Base-by-base conservation (phyloP, 2,113 vertebrate genomes). In the Agapornis roseicollis region DNA sequence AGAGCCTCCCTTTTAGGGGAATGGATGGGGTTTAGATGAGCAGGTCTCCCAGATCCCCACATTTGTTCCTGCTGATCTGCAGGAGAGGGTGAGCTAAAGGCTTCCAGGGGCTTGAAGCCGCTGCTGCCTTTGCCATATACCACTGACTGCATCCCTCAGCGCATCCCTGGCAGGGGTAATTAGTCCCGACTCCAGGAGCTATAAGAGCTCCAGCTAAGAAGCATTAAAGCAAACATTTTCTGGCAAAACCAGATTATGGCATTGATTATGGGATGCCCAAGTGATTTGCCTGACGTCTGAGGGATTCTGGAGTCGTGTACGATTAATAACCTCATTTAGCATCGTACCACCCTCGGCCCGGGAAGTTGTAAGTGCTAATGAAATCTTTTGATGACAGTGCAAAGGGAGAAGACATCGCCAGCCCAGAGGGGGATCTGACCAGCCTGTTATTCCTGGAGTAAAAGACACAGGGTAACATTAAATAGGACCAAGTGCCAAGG, bases 271-370 rank as follows among this genome's bases (percentile, higher is more conserved):
- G 77, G 95, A 89, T 91, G 70, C 94, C 95, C 95, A 95, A 95
- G 95, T 89, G 95, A 95, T 80, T 96, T 44, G 91, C 56, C 80
- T 94, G 89, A 78, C 25, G 47, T 94, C 89, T 90, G 91, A 93
- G 80, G 91, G 86, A 95, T 95, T 84, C 94, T 46, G 60, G 89
- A 93, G 89, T 81, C 33, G 0, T 84, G 89, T 90, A 94, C 91
- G 84, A 96, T 97, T 95, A 97, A 97, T 94, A 94, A 96, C 90
- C 94, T 95, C 95, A 93, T 96, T 97, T 97, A 97, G 90, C 92
- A 90, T 42, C 10, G 8, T 42, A 90, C 92, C 94, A 96, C 83
- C 91, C 84, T 81, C 47, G 3, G 90, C 91, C 68, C 0, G 5
- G 86, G 91, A 93, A 92, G 90, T 2, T 71, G 83, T 86, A 78